phyloP scores from a whole-genome alignment of 2,113 vertebrate genomes.

The Alligator mississippiensis region DNA sequence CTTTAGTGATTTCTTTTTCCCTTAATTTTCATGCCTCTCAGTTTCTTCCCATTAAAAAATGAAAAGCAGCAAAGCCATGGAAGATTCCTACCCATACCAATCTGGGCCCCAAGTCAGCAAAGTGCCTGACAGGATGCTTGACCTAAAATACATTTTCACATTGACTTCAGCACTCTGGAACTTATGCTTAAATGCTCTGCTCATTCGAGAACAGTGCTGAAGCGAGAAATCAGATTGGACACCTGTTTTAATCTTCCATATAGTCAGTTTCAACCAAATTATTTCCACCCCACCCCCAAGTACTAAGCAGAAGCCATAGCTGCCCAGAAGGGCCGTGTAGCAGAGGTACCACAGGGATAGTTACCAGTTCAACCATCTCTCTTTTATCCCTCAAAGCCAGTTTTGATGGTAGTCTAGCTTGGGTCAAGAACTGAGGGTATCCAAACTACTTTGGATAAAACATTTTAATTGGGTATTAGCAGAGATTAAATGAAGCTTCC shows the following conservation, averaged over 20 bases:
- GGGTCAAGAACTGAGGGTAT: neutral
- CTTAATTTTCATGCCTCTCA: neutral
- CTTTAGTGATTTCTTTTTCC: neutral
- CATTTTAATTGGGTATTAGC: neutral
- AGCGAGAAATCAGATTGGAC: neutral
- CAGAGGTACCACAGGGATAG: neutral
- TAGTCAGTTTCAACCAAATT: neutral
- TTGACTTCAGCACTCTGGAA: neutral
- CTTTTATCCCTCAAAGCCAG: neutral
- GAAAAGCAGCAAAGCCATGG: neutral
- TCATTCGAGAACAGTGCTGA: neutral
- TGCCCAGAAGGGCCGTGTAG: neutral
- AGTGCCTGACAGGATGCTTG: neutral
- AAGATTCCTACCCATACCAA: neutral
- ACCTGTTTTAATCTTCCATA: rapidly evolving
- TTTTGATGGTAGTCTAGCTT: neutral
- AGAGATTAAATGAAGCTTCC: neutral
- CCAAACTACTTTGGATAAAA: neutral
- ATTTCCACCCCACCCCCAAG: neutral
- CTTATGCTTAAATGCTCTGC: rapidly evolving
- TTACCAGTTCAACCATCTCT: neutral
- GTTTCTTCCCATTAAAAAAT: neutral
- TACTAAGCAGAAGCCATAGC: neutral
- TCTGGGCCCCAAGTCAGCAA: neutral
- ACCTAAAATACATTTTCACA: neutral